Base-by-base conservation (phyloP, 1,140 invertebrate genomes). In the Gryllus bimaculatus region DNA sequence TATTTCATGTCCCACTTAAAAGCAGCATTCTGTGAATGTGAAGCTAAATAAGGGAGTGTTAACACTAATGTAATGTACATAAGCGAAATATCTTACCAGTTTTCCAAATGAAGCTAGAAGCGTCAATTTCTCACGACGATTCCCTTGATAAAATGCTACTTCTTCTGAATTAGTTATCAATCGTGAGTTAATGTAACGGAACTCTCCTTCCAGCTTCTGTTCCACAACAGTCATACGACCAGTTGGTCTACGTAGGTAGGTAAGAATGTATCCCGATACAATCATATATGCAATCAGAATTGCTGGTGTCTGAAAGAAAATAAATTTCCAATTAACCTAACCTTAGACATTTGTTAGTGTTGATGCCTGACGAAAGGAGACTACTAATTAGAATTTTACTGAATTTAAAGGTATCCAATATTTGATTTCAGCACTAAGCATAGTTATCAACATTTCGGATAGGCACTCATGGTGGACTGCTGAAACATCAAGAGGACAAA, bases 161-260 rank as follows among this genome's bases (percentile, higher is more conserved):
- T 99, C 98, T 87, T 99, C 98, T 21, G 96, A 96, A 86, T 99
- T 98, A 0, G 96, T 97, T 74, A 99, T 99, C 8, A 99, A 87
- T 48, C 98, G 89, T 8, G 96, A 96, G 86, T 99, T 98, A 26
- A 99, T 96, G 84, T 96, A 98, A 84, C 98, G 91, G 86, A 97
- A 98, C 89, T 99, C 97, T 80, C 98, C 98, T 88, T 99, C 98
- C 12, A 99, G 86, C 85, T 96, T 95, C 87, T 99, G 98, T 85
- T 99, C 98, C 82, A 91, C 91, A 0, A 97, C 94, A 0, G 97
- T 99, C 87, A 99, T 89, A 74, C 90, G 87, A 82, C 93, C 95
- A 80, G 96, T 94, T 0, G 97, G 96, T 83, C 91, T 90, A 80
- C 97, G 88, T 74, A 98, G 84, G 81, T 92, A 90, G 0, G 95